Evolutionary conservation across 1,140 invertebrate species (phyloP), one percentile per base, ranked within the genome.

Genomic region (Neodiprion virginianus): DNA sequence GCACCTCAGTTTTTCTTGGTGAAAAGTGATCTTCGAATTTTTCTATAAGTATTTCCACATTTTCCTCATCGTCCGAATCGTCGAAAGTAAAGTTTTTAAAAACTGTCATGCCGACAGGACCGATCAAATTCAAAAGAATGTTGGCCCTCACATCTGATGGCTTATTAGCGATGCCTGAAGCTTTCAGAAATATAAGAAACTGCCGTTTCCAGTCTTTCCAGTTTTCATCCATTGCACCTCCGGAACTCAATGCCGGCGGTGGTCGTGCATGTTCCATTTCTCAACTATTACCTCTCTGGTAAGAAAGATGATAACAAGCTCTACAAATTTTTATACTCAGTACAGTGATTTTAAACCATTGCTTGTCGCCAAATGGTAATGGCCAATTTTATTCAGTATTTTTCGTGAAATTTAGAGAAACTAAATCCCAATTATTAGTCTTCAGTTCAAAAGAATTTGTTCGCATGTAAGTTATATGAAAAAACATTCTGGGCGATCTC

Each of bases 181-280:
- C 49, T 74, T 74, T 77, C 66, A 83, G 69, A 69, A 78, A 82
- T 17, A 73, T 69, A 1, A 74, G 2, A 21, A 83, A 82, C 50
- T 76, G 69, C 61, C 76, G 69, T 72, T 76, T 81, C 78, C 79
- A 83, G 23, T 14, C 67, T 9, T 69, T 68, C 81, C 81, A 83
- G 50, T 80, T 82, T 28, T 72, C 69, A 12, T 61, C 14, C 69
- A 75, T 76, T n/a, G 78, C 17, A 21, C 72, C 74, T 40, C 0
- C 10, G 8, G 67, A 14, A 14, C 48, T 50, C 28, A 83, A 75
- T 67, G 74, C 74, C n/a, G 48, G 49, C 3, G 79, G 79, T 17
- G 74, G 28, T 50, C 70, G 53, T 10, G 73, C 73, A 1, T 69
- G 8, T 8, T 61, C 53, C 53, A 61, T 61, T 61, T 61, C 8